Percentiles rank a stretch among this genome's conserved stretches.
phyloP scores from a whole-genome alignment of 2,113 vertebrate genomes.

The Choloepus hoffmanni region DNA sequence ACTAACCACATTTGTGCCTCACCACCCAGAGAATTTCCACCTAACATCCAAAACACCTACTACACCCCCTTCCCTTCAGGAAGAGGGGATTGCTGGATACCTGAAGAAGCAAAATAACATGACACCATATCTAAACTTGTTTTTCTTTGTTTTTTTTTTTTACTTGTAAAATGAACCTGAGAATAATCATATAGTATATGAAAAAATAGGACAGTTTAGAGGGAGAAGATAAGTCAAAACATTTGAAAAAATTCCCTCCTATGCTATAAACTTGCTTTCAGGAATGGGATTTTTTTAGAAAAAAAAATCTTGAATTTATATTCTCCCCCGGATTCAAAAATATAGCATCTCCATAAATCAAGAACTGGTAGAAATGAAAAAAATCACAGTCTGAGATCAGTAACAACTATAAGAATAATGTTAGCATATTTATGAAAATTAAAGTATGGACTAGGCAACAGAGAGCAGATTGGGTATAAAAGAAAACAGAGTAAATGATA shows the following conservation, averaged over 20 bases:
- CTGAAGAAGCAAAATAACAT: background rate
- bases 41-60: too few species aligned
- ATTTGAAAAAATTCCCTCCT: background rate
- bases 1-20: too few species aligned
- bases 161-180: background rate
- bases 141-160: background rate
- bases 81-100: too few species aligned
- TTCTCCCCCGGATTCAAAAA: background rate
- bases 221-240: background rate
- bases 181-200: background rate
- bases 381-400: background rate
- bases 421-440: background rate
- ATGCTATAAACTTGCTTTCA: background rate
- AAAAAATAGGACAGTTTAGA: background rate
- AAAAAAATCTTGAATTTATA: background rate
- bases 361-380: background rate
- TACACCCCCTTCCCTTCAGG: accelerated
- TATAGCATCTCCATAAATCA: background rate
- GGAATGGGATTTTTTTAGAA: background rate
- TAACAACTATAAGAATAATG: background rate
- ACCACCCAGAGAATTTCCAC: too few species aligned
- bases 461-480: background rate
- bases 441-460: background rate
- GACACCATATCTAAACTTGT: background rate
- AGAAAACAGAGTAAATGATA: background rate